Evolutionary conservation across 2,888 invertebrate genomes (phyloP), one percentile per base, ranked within the genome.

Genomic region (Ichneumoninae sp.): DNA sequence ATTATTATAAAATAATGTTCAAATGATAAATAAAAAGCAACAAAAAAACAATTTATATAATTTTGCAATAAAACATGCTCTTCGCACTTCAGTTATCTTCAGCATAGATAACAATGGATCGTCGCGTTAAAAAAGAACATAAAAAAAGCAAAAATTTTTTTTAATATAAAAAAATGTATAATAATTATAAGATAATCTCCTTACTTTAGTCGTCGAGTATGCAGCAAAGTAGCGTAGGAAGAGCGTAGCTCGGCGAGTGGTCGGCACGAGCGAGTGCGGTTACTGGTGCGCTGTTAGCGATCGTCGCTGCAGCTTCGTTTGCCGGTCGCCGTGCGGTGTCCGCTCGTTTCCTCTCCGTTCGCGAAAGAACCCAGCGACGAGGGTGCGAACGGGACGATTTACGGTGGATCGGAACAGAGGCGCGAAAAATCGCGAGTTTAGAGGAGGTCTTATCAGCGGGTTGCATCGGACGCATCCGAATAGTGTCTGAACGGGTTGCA

Each of bases 401-500:
- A 30, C 70, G 30, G 47, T 60, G 30, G 30, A 30, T 30, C 30
- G 30, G 30, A 30, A 30, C 4, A 30, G 30, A 30, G 30, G 30
- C 30, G 40, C 47, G 40, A 65, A n/a, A 19, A 65, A 13, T 16
- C 65, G 30, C 33, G 19, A 22, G 36, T 36, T 8, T 19, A 3
- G 19, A 22, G 19, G 40, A 19, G 4, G 40, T 40, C 66, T 57
- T 54, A 40, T 44, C 54, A 3, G 86, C 89, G 80, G 86, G 90
- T 89, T 89, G 91, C 89, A 89, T 90, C 88, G 89, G 89, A 88
- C 90, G 90, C 91, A 92, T 92, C 91, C 91, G 92, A 92, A 90
- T 91, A 90, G 91, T 91, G 91, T 92, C 91, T 91, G 91, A 91
- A 91, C 92, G 90, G 89, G 87, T 91, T 90, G 90, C 90, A 90